Evolutionary conservation across 1,140 invertebrate genomes (phyloP).

Genomic region (Geopemphigus sp.): DNA sequence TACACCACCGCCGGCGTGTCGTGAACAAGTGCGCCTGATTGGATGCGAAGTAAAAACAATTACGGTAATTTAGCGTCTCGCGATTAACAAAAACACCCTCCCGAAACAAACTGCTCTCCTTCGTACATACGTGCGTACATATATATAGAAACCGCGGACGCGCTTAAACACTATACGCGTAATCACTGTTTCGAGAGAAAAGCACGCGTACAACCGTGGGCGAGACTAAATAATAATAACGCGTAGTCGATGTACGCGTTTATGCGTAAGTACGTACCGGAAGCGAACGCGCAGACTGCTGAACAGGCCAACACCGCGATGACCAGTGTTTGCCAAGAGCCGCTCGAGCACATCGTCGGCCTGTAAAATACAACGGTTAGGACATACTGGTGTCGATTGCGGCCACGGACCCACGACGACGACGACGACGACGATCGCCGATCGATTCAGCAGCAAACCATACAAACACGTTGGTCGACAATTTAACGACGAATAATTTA

Average conservation of each 20-base stretch:
- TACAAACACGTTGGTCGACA: conserved; percentile 6
- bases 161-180: neutral
- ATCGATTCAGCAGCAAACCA: too few species aligned
- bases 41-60: conserved; percentile 26
- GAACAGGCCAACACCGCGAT: conserved; percentile 40
- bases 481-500: too few species aligned
- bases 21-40: conserved; percentile 40
- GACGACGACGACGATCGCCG: too few species aligned
- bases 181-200: conserved; percentile 24
- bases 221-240: neutral
- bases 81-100: conserved; percentile 1
- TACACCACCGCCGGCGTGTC: neutral
- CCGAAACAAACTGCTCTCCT: too few species aligned
- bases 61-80: neutral
- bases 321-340: conserved; percentile 42
- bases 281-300: conserved; percentile 47
- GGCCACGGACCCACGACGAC: neutral
- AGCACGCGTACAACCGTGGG: neutral
- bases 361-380: conserved; percentile 46
- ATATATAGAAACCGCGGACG: neutral
- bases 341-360: conserved; percentile 36
- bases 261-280: conserved; percentile 30
- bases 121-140: neutral
- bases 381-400: neutral
- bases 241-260: too few species aligned